Evolutionary conservation across 2,797 vertebrate species (phyloP).

Genomic region (Pyrocephalus nanus): DNA sequence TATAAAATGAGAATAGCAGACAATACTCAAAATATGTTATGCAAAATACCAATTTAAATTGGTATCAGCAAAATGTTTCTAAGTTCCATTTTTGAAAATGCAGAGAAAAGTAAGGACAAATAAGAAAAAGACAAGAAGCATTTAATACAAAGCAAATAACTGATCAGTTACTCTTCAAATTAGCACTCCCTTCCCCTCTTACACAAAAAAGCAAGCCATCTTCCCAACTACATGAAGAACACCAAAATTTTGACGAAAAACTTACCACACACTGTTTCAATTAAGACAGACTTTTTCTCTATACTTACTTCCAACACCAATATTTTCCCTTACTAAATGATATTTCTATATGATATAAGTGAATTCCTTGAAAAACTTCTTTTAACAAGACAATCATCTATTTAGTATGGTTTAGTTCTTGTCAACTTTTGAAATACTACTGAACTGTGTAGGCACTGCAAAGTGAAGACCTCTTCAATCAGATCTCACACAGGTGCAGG

Average conservation of each 20-base stretch:
- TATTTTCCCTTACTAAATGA: neutral
- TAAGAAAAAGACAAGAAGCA: neutral
- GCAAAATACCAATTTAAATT: neutral
- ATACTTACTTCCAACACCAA: neutral
- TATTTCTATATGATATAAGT: neutral
- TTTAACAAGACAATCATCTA: neutral
- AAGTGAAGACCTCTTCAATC: neutral
- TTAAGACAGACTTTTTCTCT: neutral
- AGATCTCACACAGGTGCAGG: neutral
- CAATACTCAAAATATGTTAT: neutral
- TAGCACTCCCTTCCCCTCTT: neutral
- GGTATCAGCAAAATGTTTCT: neutral
- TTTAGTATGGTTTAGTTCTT: neutral
- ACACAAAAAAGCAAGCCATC: neutral
- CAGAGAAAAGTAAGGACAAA: neutral
- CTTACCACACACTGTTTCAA: neutral
- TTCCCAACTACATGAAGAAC: neutral
- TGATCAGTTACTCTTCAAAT: neutral
- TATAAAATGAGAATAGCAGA: neutral
- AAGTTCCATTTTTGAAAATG: neutral
- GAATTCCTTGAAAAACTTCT: neutral
- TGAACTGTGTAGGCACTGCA: neutral
- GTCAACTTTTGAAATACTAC: neutral
- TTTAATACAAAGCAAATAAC: neutral
- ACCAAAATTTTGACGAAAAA: neutral